Evolutionary conservation across 2,888 invertebrate species (phyloP), one percentile per base, ranked within the genome.

Genomic region (Eristalis intricaria): DNA sequence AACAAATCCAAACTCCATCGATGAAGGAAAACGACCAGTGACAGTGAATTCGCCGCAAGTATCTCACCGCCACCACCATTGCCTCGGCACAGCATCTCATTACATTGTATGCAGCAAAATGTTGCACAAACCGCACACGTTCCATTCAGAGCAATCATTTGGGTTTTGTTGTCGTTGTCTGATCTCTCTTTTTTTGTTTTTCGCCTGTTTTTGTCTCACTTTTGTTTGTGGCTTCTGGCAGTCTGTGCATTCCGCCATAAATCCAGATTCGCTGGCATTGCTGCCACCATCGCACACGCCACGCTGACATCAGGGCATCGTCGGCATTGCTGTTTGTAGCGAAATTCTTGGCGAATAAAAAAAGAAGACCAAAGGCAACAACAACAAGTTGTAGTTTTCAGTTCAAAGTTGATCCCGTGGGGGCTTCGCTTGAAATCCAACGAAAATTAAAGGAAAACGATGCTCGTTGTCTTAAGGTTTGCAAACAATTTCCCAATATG

Each of bases 71-170:
- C 63, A 13, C 13, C 38, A 38, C 2, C 38, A 13, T 38, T 26
- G 35, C 61, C 32, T 7, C 32, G 10, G 32, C 32, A 32, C 32
- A 61, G 60, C 56, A 8, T 66, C 23, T 15, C 60, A 1, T 19
- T 19, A 50, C 50, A 50, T 50, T 61, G 19, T 23, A 65, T 60
- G 68, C 63, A 73, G 35, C 65, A 60, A 80, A 80, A 71, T 69
- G 70, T 76, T 76, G 84, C 79, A 80, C 61, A 84, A 84, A 84
- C 80, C 84, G 70, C 80, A 80, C 63, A 76, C 75, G 75, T 80
- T 76, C 66, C 84, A 80, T 80, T 79, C 32, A 61, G 75, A 66
- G 75, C 56, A 84, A 80, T 75, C 69, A 75, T 38, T 65, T 76
- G 69, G 69, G 65, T 76, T 19, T 69, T 75, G 43, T 56, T 35